Base-by-base conservation (phyloP, 1,140 invertebrate species). In the Drosophila melanica region DNA sequence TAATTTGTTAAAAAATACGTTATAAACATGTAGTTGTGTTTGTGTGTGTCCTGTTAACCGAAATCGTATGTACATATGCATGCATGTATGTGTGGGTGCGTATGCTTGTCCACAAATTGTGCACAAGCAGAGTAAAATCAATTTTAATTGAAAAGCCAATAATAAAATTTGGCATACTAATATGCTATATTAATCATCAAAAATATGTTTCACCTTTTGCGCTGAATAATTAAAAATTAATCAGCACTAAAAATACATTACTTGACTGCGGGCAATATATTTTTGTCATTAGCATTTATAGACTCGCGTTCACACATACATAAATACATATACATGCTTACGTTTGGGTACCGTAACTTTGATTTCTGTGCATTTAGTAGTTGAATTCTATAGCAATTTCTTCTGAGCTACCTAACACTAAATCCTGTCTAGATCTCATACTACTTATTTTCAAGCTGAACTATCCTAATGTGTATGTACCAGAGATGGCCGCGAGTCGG, bases 21-120 rank as follows among this genome's bases (percentile, higher is more conserved):
- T 8, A 47, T 55, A 57, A 59, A 48, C 35, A 35, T 66, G 72
- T 75, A 65, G 81, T 78, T 63, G 72, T 86, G 68, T 67, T 75
- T 81, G 79, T 89, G 75, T 80, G 79, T 81, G 48, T 81, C 37
- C 30, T 27, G 58, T 51, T 51, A 58, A 50, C 14, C 9, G 12
- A 64, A 42, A 42, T 48, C 10, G 8, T 63, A 16, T 47, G 9
- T 10, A 16, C 50, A 37, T 64, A 37, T 20, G 12, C 23, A 14
- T 41, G 44, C 11, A 48, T 57, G 33, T 48, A 35, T 33, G 7
- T 7, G 33, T 35, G 33, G 0, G 33, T 35, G 33, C 8, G 20
- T 59, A 37, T 74, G 58, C 30, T 7, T 48, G n/a, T 14, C 37
- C 11, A 48, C 23, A 48, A 48, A 27, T 55, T 63, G 55, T 65